Base-by-base conservation (phyloP, 2,888 invertebrate genomes). In the Periphyllus acericola region DNA sequence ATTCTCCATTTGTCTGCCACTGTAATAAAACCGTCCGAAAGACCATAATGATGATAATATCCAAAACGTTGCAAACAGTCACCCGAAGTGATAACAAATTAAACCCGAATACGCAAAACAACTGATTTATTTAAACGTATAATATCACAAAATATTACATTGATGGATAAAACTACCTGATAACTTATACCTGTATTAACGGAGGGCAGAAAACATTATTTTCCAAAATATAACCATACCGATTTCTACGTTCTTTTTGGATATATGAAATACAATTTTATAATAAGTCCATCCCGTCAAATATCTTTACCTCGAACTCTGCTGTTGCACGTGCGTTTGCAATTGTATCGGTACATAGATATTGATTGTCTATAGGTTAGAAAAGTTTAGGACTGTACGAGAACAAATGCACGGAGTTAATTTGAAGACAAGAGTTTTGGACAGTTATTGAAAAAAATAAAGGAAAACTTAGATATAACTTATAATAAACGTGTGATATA, bases 371-470 rank as follows among this genome's bases (percentile, higher is more conserved):
- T 36, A 36, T 46, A 46, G 14, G 55, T 83, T 55, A 21, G 36
- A 36, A 74, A 83, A 74, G 74, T 83, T 40, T 36, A n/a, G n/a
- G 74, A 74, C n/a, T 83, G 21, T 32, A 46, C 1, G 21, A 34
- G n/a, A 82, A 72, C 72, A 74, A 81, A 81, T 40, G 71, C 19
- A 29, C 11, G 2, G 21, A 36, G 55, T 74, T 83, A 74, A 82
- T 83, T 83, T 55, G 72, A 36, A 72, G 52, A 83, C 74, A 83
- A 55, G n/a, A 83, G 74, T 83, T 74, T 82, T 29, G 19, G 29
- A 83, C 83, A 55, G 74, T 74, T 74, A 83, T 74, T 83, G 83
- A 75, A 66, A 75, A 66, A 76, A 75, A 36, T 32, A 84, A 60
- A 21, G 40, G 29, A 32, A 76, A 84, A 84, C 60, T 83, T 75